Conservation (phyloP, 2,113 vertebrate genomes). For the Cyanoderma ruficeps region DNA sequence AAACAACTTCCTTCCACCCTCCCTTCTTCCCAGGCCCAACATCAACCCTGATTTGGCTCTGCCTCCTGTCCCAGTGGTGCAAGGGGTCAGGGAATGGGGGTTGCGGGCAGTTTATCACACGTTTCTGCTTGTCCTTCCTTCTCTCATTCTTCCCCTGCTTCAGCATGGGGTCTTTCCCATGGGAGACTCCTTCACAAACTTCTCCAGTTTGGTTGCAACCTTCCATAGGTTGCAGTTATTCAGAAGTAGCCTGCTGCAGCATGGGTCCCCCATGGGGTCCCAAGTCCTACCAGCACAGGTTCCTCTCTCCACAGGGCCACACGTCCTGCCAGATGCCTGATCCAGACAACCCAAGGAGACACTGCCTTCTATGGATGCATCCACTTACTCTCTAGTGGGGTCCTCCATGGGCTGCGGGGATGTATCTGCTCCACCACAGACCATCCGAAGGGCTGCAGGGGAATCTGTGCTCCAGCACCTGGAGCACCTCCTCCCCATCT, state of each 20-base stretch:
- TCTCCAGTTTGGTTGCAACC: background rate
- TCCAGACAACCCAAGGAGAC: background rate
- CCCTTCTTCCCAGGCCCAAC: background rate
- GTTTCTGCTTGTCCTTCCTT: background rate
- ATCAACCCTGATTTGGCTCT: background rate
- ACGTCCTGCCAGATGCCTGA: background rate
- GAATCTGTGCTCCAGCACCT: background rate
- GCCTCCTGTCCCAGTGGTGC: background rate
- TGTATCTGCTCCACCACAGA: background rate
- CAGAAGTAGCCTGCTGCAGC: background rate
- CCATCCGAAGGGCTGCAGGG: rapidly evolving
- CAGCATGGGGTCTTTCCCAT: background rate
- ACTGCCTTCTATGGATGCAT: background rate
- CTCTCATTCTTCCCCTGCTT: background rate
- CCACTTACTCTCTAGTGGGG: rapidly evolving
- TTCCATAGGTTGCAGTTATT: background rate
- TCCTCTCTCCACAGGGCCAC: background rate
- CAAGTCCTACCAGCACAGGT: background rate
- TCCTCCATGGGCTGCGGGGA: background rate
- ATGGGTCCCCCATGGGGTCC: too few species aligned
- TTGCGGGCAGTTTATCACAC: background rate
- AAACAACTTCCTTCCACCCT: background rate
- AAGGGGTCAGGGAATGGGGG: background rate
- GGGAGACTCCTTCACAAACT: background rate
- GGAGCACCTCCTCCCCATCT: background rate